These are phyloP conservation scores for Ormyrus pomaceus DNA, from an alignment of 2,888 invertebrate genomes.

Conservation along the genomic window DNA sequence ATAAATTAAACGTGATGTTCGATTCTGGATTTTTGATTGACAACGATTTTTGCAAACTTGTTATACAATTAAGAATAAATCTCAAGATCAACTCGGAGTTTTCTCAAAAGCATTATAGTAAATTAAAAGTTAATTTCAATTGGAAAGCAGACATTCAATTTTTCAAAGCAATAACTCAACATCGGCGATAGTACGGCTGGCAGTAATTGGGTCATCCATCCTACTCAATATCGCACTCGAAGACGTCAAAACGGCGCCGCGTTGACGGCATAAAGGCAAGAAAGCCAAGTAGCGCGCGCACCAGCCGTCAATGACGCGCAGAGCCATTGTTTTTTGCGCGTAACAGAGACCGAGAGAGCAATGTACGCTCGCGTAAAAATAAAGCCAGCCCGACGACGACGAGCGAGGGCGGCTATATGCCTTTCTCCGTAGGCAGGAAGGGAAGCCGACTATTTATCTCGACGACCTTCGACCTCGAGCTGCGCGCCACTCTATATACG, in stretches of 20 bases:
- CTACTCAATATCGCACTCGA: slow-evolving; percentile 14
- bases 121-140: too few species aligned
- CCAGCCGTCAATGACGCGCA: not conserved
- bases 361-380: slow-evolving; percentile 36
- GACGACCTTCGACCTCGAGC: slow-evolving; percentile 35
- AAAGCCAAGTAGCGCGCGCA: too few species aligned
- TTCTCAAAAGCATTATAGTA: too few species aligned
- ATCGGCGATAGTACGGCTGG: too few species aligned
- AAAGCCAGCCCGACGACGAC: not conserved
- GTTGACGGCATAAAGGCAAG: slow-evolving; percentile 3
- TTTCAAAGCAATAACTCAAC: too few species aligned
- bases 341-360: not conserved
- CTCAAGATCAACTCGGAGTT: too few species aligned
- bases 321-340: slow-evolving; percentile 9
- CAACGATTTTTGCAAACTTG: too few species aligned
- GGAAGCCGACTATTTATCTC: slow-evolving; percentile 38
- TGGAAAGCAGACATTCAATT: too few species aligned
- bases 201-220: too few species aligned
- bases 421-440: not conserved
- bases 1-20: too few species aligned
- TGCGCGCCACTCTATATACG: not conserved
- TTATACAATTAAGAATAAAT: too few species aligned
- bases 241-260: slow-evolving; percentile 37
- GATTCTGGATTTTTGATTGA: too few species aligned
- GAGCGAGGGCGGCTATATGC: not conserved